Base-by-base conservation (phyloP, 2,797 vertebrate genomes). In the Peromyscus melanophrys region DNA sequence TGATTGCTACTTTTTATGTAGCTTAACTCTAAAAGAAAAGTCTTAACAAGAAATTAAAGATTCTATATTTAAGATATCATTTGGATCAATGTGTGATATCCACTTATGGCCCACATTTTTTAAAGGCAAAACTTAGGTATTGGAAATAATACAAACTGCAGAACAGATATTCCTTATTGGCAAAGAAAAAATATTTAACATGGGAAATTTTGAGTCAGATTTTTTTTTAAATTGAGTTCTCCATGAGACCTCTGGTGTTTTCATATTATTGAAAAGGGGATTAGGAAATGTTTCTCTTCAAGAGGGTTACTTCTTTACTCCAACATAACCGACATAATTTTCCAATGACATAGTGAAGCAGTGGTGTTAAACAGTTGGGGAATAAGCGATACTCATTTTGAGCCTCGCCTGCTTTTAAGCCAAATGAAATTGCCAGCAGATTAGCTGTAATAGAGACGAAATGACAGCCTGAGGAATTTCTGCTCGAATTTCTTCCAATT, bases 351-450 rank as follows among this genome's bases (percentile, higher is more conserved):
- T 97, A 96, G 96, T 92, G 96, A 98, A 97, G 97, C 87, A 86
- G 69, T 34, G 78, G 57, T 94, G 93, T 97, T 90, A 97, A 76
- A 92, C 69, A 97, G 94, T 85, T 92, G 75, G 75, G 89, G 97
- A 98, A 98, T 96, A 97, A 98, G 97, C 97, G 98, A 97, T 97
- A 89, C 90, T 98, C 95, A 97, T 97, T 98, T 98, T 94, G 97
- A 97, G 94, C 89, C 67, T 98, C 91, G 93, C 7, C 52, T 73
- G 93, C 75, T 96, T 96, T 95, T 81, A 11, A 29, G 93, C 90
- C 97, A 98, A 97, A 88, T 96, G 1, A 1, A 94, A 97, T 96
- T 98, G 94, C 97, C 97, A 98, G 96, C 55, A 98, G 85, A 98
- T 98, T 98, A 98, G 83, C 76, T 95, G 57, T 97, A 97, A 97